Conservation (phyloP, 2,113 vertebrate genomes). For the Semicossyphus pulcher region DNA sequence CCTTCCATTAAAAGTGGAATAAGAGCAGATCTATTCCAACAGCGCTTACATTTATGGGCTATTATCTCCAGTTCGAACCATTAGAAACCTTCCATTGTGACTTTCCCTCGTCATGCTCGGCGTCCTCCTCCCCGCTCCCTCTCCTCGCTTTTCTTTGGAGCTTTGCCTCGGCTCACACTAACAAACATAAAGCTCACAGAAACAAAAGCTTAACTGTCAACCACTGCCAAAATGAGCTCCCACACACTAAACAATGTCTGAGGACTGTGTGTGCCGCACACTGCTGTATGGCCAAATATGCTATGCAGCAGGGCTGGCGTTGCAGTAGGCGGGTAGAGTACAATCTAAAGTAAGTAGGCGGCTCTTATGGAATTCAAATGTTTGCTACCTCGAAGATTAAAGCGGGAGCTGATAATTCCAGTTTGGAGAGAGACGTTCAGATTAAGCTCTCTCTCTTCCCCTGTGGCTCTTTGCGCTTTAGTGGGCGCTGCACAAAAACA, state of each 20-base stretch:
- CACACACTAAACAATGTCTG: constrained; percentile 77
- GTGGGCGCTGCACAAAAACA: constrained; percentile 41
- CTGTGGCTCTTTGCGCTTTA: constrained; percentile 28
- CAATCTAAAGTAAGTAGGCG: constrained; percentile 63
- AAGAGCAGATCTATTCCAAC: constrained; percentile 26
- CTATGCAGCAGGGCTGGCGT: constrained; percentile 49
- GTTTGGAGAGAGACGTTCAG: constrained; percentile 42
- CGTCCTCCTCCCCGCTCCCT: constrained; percentile 33
- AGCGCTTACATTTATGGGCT: constrained; percentile 24
- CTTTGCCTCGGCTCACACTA: constrained; percentile 66
- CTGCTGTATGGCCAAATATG: constrained; percentile 57
- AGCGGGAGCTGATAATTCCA: constrained; percentile 58
- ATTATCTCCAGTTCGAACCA: constrained; percentile 24
- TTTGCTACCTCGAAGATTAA: constrained; percentile 62
- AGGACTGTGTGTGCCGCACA: constrained; percentile 59
- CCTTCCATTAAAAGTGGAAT: constrained; percentile 12
- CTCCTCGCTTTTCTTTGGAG: constrained; percentile 47
- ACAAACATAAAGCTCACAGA: constrained; percentile 66
- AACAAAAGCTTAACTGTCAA: constrained; percentile 71
- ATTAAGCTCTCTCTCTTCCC: constrained; percentile 32
- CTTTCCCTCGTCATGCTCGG: constrained; percentile 34
- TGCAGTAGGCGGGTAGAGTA: constrained; percentile 67
- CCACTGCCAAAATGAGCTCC: constrained; percentile 75
- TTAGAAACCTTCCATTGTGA: constrained; percentile 38
- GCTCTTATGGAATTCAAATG: constrained; percentile 72